Evolutionary conservation across 2,113 vertebrate species (phyloP).

Genomic region (Thamnophis sirtalis): DNA sequence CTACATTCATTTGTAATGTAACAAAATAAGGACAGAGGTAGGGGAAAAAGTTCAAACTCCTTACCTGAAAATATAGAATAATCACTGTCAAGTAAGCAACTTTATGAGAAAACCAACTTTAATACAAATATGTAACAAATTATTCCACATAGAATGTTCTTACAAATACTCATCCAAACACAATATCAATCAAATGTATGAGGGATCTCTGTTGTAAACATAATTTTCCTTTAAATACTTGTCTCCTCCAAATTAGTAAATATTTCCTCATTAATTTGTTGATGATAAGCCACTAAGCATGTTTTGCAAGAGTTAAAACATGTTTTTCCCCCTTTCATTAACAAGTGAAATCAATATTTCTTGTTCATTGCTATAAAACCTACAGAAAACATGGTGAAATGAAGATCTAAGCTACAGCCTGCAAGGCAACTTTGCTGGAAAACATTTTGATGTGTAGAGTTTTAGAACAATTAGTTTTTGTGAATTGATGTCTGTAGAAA

Average conservation of each 20-base stretch:
- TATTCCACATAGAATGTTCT: neutral
- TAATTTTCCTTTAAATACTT: neutral
- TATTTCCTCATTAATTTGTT: neutral
- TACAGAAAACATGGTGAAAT: neutral
- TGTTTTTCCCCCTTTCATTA: too few relatives aligned
- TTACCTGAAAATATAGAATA: neutral
- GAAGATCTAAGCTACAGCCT: neutral
- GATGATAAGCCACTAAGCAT: neutral
- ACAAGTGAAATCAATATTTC: neutral
- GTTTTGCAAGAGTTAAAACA: neutral
- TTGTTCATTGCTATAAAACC: neutral
- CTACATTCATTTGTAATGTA: neutral
- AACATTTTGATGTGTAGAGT: neutral
- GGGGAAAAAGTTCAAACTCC: neutral
- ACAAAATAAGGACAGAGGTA: neutral
- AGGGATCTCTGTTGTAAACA: neutral
- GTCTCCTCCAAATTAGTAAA: neutral
- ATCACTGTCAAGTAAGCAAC: neutral
- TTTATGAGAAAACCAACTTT: neutral
- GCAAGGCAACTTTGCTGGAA: constrained; percentile 1
- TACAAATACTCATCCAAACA: neutral
- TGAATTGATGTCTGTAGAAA: constrained; percentile 7
- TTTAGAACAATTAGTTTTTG: neutral
- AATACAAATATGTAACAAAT: neutral
- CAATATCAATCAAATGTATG: neutral